These are phyloP conservation scores for Cossypha niveicapilla DNA, from an alignment of 2,797 vertebrate genomes.

Conservation along the genomic window DNA sequence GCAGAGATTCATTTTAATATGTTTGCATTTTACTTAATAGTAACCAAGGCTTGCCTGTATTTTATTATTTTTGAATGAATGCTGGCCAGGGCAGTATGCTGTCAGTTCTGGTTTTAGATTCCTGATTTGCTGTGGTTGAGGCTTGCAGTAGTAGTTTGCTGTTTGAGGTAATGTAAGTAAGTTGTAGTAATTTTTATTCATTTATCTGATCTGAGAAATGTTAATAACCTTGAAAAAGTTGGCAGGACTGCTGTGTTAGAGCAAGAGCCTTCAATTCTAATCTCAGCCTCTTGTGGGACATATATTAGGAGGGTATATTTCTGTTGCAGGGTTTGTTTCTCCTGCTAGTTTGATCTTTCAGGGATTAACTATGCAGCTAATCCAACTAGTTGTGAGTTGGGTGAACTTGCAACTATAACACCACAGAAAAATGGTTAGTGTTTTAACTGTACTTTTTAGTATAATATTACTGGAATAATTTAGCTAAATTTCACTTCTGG, in stretches of 20 bases:
- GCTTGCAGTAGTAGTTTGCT: neutral
- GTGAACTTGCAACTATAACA: neutral
- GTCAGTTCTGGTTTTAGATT: constrained; percentile 19
- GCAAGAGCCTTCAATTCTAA: neutral
- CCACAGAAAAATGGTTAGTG: neutral
- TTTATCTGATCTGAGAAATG: constrained; percentile 33
- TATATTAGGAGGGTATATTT: neutral
- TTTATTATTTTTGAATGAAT: neutral
- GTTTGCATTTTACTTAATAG: neutral
- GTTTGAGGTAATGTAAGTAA: neutral
- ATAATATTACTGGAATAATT: neutral
- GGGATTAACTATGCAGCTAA: constrained; percentile 19
- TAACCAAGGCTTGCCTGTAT: neutral
- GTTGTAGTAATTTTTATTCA: neutral
- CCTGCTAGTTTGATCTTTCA: neutral
- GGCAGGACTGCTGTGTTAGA: neutral
- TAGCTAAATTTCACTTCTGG: neutral
- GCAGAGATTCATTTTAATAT: neutral
- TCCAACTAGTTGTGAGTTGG: neutral
- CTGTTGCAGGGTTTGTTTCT: neutral
- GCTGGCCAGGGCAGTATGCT: neutral
- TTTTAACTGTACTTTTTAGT: neutral
- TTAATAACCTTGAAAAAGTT: constrained; percentile 40
- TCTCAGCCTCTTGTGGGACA: neutral
- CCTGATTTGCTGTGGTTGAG: constrained; percentile 32